A percentile compares a stretch with the other conserved stretches of the same genome.
These are phyloP conservation scores for Cosmorhoe ocellata DNA, from an alignment of 2,888 invertebrate species.

Conservation along the genomic window DNA sequence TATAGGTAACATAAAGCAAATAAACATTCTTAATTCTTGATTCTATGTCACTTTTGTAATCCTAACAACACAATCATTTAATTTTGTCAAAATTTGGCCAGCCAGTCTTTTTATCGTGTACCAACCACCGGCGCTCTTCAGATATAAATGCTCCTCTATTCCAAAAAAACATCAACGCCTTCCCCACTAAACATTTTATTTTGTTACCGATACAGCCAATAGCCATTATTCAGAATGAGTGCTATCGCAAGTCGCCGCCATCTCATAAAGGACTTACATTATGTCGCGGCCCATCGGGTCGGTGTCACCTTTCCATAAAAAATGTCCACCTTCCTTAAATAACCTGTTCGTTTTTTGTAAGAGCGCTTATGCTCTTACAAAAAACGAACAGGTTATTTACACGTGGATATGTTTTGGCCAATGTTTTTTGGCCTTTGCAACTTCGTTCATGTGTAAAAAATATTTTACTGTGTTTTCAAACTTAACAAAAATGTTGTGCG, in stretches of 20 bases:
- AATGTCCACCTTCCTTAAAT: slow-evolving; percentile 11
- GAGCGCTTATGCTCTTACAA: not conserved
- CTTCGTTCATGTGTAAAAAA: too few relatives aligned
- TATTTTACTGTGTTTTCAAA: too few relatives aligned
- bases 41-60: too few relatives aligned
- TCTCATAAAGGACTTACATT: slow-evolving; percentile 18
- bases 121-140: too few relatives aligned
- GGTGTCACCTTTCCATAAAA: slow-evolving; percentile 25
- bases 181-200: slow-evolving; percentile 8
- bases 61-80: too few relatives aligned
- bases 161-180: not conserved
- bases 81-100: too few relatives aligned
- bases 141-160: not conserved
- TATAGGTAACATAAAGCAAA: too few relatives aligned
- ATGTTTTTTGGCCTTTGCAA: too few relatives aligned
- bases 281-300: slow-evolving; percentile 13
- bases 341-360: slow-evolving; percentile 4
- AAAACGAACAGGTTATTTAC: slow-evolving; percentile 1
- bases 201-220: slow-evolving; percentile 7
- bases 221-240: slow-evolving; percentile 15
- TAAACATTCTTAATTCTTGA: too few relatives aligned
- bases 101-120: too few relatives aligned
- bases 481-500: too few relatives aligned
- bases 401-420: slow-evolving; percentile 2
- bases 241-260: slow-evolving; percentile 10